phyloP scores from a whole-genome alignment of 1,140 invertebrate genomes.

The Bombyx mandarina region DNA sequence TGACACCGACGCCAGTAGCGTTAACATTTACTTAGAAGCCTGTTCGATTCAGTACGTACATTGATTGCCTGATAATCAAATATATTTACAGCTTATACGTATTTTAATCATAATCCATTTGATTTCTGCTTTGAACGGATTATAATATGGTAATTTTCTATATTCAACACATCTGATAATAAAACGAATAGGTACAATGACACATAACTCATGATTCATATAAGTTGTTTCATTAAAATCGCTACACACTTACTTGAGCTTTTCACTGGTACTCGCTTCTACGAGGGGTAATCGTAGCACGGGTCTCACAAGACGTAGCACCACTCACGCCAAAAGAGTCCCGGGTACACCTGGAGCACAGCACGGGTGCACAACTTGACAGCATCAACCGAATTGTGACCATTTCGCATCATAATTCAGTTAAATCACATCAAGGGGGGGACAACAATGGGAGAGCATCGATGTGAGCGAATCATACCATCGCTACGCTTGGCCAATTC shows the following conservation, averaged over 20 bases:
- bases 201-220: too few relatives aligned
- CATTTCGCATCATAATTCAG: slow-evolving; percentile 63
- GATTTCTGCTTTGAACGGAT: too few relatives aligned
- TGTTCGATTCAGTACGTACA: too few relatives aligned
- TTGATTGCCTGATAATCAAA: too few relatives aligned
- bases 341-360: slow-evolving; percentile 19
- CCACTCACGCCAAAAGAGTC: slow-evolving; percentile 14
- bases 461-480: slow-evolving; percentile 65
- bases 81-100: too few relatives aligned
- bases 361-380: slow-evolving; percentile 45
- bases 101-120: too few relatives aligned
- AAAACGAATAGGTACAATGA: too few relatives aligned
- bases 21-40: too few relatives aligned
- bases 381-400: slow-evolving; percentile 54
- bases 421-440: slow-evolving; percentile 66
- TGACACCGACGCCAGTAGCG: too few relatives aligned
- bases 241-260: slow-evolving; percentile 42
- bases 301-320: slow-evolving; percentile 18
- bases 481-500: slow-evolving; percentile 57
- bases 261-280: slow-evolving; percentile 28
- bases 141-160: too few relatives aligned
- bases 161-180: too few relatives aligned
- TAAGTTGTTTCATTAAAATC: too few relatives aligned
- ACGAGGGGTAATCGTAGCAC: slow-evolving; percentile 35
- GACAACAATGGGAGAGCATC: slow-evolving; percentile 60